Conservation (phyloP, 30 jellyfish, hydroid and myxozoan genomes). For the Nemopilema nomurai region DNA sequence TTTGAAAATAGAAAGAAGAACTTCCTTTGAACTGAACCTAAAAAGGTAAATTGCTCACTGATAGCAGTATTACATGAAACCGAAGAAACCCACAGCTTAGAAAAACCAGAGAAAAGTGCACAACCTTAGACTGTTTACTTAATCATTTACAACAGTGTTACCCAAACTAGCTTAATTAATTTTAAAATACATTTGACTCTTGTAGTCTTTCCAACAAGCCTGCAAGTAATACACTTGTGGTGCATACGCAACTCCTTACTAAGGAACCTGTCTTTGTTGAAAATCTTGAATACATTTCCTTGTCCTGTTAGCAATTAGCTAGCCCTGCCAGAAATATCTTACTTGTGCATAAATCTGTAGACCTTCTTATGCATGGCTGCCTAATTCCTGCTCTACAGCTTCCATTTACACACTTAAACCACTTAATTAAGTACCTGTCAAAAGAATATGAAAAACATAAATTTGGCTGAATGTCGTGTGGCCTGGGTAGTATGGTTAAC, state of each 20-base stretch:
- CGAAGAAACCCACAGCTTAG: too few relatives aligned
- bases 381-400: slow-evolving; percentile 29
- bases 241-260: neutral
- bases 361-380: slow-evolving; percentile 16
- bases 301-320: neutral
- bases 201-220: neutral
- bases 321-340: neutral
- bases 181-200: too few relatives aligned
- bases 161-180: too few relatives aligned
- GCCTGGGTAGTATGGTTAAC: too few relatives aligned
- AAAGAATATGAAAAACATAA: slow-evolving; percentile 9
- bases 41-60: too few relatives aligned
- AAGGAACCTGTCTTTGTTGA: neutral
- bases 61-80: too few relatives aligned
- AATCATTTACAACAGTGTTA: too few relatives aligned
- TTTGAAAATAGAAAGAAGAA: too few relatives aligned
- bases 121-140: too few relatives aligned
- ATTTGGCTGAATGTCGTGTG: neutral
- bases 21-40: too few relatives aligned
- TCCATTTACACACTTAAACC: slow-evolving; percentile 4
- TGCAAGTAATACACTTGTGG: neutral
- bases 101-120: too few relatives aligned
- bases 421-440: slow-evolving; percentile 26
- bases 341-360: neutral
- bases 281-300: neutral